Percentiles rank a stretch among this genome's conserved stretches.
phyloP scores from a whole-genome alignment of 2,888 invertebrate genomes.

The Harpalus rufipes region DNA sequence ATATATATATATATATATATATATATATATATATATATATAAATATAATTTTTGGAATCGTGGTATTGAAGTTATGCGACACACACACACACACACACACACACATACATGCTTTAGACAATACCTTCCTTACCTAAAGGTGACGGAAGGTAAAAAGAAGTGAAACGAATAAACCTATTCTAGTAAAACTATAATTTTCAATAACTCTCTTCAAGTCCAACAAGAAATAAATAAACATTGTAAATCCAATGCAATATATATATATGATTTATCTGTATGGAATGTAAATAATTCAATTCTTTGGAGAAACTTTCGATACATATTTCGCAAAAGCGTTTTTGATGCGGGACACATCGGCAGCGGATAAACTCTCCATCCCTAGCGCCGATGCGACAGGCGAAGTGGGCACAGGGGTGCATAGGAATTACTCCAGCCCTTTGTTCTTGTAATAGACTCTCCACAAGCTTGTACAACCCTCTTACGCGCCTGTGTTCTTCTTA shows the following conservation, averaged over 20 bases:
- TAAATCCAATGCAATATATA: background rate
- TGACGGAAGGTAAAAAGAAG: no score
- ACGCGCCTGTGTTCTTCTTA: constrained; percentile 57
- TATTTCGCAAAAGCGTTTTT: background rate
- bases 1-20: no score
- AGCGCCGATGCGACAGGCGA: background rate
- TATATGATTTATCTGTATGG: background rate
- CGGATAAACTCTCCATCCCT: background rate
- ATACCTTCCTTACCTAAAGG: no score
- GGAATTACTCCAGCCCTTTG: constrained; percentile 57
- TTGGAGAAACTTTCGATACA: background rate
- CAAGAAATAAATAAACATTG: no score
- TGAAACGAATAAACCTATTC: no score
- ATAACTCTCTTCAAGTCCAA: no score
- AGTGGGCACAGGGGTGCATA: constrained; percentile 54
- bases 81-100: no score
- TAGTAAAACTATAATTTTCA: no score
- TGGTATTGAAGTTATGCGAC: no score
- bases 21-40: no score
- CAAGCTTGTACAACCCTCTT: constrained; percentile 52
- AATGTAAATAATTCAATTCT: background rate
- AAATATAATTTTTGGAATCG: no score
- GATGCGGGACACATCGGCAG: background rate
- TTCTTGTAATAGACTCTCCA: constrained; percentile 63
- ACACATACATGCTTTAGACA: no score